phyloP scores from a whole-genome alignment of 2,888 invertebrate genomes.

The Heliothis peltigera region DNA sequence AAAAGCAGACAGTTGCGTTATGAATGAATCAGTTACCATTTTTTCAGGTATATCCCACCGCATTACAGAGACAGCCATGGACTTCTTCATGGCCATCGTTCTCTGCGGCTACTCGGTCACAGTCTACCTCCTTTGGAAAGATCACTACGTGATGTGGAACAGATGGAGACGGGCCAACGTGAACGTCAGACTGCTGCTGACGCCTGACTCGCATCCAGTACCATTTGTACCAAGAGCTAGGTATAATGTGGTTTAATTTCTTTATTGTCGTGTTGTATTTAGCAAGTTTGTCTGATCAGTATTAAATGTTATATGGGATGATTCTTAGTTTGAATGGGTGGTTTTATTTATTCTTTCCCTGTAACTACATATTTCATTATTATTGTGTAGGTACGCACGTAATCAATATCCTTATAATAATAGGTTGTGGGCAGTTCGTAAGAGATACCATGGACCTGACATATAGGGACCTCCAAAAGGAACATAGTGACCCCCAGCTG shows the following conservation, averaged over 20 bases:
- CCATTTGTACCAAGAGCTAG: conserved; percentile 82
- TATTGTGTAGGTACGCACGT: no score
- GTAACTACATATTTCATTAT: not conserved
- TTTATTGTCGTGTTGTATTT: conserved; percentile 53
- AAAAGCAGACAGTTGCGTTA: conserved; percentile 16
- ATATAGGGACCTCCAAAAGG: no score
- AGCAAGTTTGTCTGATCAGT: conserved; percentile 57
- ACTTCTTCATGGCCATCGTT: conserved; percentile 91
- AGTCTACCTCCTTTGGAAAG: conserved; percentile 91
- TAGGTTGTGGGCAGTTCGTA: no score
- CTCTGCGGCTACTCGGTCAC: conserved; percentile 91
- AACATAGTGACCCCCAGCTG: no score
- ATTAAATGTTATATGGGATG: conserved; percentile 57
- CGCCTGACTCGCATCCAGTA: conserved; percentile 86
- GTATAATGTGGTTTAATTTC: conserved; percentile 81
- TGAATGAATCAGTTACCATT: conserved; percentile 33
- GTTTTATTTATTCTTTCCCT: conserved; percentile 8
- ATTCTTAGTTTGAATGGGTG: conserved; percentile 36
- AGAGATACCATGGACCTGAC: no score
- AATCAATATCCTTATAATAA: no score
- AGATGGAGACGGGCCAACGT: conserved; percentile 92
- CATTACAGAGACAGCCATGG: conserved; percentile 91
- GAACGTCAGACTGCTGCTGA: conserved; percentile 90
- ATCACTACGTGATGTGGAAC: conserved; percentile 92
- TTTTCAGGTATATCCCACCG: conserved; percentile 86